A percentile compares a stretch with the other conserved stretches of the same genome.
Conservation (phyloP, 2,113 vertebrate genomes). For the Noturus placidus region DNA sequence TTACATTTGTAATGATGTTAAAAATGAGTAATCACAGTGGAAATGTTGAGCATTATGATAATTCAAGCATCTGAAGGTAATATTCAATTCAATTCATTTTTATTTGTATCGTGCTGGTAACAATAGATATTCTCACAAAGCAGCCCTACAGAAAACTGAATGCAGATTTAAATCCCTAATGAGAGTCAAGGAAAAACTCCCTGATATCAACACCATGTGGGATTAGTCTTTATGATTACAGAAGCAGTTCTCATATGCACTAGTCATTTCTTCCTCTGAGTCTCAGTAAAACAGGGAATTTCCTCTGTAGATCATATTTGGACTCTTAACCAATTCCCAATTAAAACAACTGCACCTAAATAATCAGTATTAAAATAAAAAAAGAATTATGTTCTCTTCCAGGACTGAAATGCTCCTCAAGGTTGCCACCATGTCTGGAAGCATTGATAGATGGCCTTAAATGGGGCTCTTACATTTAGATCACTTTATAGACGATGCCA, state of each 20-base stretch:
- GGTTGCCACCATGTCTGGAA: conserved; percentile 22
- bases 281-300: neutral
- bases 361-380: neutral
- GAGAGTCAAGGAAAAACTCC: neutral
- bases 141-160: neutral
- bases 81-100: neutral
- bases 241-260: neutral
- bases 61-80: neutral
- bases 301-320: neutral
- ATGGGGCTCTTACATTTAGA: conserved; percentile 43
- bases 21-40: neutral
- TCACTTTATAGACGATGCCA: conserved; percentile 50
- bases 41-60: neutral
- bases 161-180: neutral
- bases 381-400: neutral
- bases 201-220: too few relatives aligned
- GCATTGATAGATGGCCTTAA: conserved; percentile 7
- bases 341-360: neutral
- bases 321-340: neutral
- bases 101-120: neutral
- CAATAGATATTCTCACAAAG: neutral
- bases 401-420: conserved; percentile 8
- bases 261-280: neutral
- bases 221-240: neutral
- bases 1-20: conserved; percentile 27